These are phyloP conservation scores for Agelaius tricolor DNA, from an alignment of 2,113 vertebrate genomes.

Conservation along the genomic window DNA sequence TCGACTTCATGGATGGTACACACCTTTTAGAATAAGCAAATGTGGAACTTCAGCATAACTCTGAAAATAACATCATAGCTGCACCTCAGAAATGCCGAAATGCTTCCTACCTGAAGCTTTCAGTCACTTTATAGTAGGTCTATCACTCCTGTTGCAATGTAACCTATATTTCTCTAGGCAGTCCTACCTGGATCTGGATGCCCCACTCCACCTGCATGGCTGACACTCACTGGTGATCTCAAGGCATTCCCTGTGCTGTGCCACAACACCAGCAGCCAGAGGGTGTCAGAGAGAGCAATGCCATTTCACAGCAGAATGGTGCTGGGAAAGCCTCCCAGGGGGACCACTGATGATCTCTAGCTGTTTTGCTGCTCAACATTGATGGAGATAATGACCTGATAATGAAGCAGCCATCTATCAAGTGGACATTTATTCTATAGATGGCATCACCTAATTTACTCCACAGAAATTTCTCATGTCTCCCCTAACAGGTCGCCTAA, in stretches of 20 bases:
- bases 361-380: neutral
- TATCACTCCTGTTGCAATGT: neutral
- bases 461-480: neutral
- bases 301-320: neutral
- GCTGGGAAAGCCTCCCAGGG: neutral
- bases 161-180: neutral
- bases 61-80: neutral
- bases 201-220: neutral
- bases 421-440: neutral
- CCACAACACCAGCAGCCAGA: neutral
- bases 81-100: neutral
- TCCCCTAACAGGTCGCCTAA: neutral
- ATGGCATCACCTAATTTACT: neutral
- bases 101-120: neutral
- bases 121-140: neutral
- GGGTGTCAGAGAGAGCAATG: neutral
- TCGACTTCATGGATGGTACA: neutral
- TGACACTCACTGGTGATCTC: neutral
- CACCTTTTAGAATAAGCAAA: neutral
- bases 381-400: neutral
- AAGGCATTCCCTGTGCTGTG: neutral
- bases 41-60: neutral
- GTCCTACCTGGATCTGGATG: neutral
- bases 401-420: neutral
- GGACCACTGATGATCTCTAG: neutral